A percentile compares a stretch with the other conserved stretches of the same genome.
Evolutionary conservation across 2,888 invertebrate genomes (phyloP).

Genomic region (Euzophera pinguis): DNA sequence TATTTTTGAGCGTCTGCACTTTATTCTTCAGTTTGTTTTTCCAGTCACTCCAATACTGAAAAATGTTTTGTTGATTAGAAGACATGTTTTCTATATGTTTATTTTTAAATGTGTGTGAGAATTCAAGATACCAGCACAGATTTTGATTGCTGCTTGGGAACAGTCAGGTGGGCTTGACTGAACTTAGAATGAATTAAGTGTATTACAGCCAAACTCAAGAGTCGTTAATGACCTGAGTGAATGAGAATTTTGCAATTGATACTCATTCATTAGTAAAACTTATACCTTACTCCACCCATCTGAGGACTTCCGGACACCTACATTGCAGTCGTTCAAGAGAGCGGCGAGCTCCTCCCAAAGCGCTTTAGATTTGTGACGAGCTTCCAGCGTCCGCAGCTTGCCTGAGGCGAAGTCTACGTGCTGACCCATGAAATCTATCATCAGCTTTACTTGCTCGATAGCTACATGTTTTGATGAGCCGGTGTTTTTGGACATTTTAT

Average conservation of each 20-base stretch:
- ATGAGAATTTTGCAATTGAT: too few species aligned
- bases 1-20: constrained; percentile 37
- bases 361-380: constrained; percentile 47
- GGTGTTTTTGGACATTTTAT: too few species aligned
- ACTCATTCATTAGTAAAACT: too few species aligned
- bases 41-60: constrained; percentile 67
- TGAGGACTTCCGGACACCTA: constrained; percentile 45
- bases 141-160: too few species aligned
- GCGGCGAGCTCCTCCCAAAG: constrained; percentile 53
- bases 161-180: too few species aligned
- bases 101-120: too few species aligned
- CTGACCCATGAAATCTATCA: constrained; percentile 60
- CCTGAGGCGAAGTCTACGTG: constrained; percentile 56
- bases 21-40: constrained; percentile 61
- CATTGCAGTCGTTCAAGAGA: constrained; percentile 40
- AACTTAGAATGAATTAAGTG: too few species aligned
- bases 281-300: constrained; percentile 60
- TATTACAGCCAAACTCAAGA: too few species aligned
- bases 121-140: too few species aligned
- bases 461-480: constrained; percentile 47
- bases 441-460: constrained; percentile 50
- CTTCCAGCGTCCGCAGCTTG: constrained; percentile 45
- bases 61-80: too few species aligned
- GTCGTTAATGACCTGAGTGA: too few species aligned
- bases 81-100: too few species aligned